Evolutionary conservation across 2,797 vertebrate genomes (phyloP).

Genomic region (Phrynocephalus forsythii): DNA sequence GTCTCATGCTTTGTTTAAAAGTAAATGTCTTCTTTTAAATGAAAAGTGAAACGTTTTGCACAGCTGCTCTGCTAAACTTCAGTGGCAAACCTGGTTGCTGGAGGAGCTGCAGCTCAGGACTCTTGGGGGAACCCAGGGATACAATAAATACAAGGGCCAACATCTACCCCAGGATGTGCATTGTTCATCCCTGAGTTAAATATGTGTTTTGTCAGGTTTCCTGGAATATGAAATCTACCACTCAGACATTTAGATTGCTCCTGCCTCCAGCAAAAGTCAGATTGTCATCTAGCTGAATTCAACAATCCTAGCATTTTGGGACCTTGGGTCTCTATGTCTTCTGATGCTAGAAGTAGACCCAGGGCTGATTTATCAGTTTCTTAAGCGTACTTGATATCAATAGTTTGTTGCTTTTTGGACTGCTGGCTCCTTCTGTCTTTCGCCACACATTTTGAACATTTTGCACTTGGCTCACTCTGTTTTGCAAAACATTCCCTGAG

Average conservation of each 20-base stretch:
- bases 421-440: constrained; percentile 47
- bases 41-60: background rate
- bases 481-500: constrained; percentile 63
- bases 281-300: background rate
- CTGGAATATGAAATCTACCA: background rate
- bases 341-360: background rate
- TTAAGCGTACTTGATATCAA: background rate
- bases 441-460: constrained; percentile 49
- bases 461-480: constrained; percentile 52
- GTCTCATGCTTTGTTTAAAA: background rate
- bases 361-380: background rate
- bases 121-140: background rate
- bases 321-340: background rate
- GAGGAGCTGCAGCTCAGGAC: background rate
- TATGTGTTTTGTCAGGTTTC: background rate
- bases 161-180: no score
- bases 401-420: constrained; percentile 23
- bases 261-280: no score
- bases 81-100: background rate
- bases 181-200: background rate
- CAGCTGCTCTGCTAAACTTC: background rate
- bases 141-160: no score
- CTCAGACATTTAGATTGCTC: no score
- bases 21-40: background rate
- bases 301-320: background rate